phyloP scores from a whole-genome alignment of 2,113 vertebrate species.

The Stigmatopora argus region DNA sequence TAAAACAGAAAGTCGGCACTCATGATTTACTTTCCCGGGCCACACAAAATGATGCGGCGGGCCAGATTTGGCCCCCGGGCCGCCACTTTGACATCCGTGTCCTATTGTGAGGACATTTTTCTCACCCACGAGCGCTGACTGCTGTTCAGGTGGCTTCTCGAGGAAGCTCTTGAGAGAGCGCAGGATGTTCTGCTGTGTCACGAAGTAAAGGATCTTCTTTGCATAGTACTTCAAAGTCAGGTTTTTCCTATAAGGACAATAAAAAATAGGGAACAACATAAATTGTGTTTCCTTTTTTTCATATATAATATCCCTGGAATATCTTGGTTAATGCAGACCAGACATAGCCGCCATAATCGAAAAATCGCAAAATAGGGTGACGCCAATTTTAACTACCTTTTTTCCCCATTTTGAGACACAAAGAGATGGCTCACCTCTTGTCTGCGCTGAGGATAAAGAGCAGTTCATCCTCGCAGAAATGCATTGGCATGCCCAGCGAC shows the following conservation, averaged over 20 bases:
- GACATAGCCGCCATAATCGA: no score
- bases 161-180: slow-evolving; percentile 87
- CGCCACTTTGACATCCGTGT: no score
- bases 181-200: slow-evolving; percentile 90
- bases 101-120: no score
- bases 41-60: no score
- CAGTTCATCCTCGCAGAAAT: slow-evolving; percentile 96
- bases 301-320: no score
- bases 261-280: background rate
- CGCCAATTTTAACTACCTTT: no score
- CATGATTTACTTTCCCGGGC: no score
- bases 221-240: slow-evolving; percentile 96
- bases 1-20: no score
- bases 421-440: slow-evolving; percentile 72
- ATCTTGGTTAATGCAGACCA: no score
- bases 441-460: slow-evolving; percentile 89
- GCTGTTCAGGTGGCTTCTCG: slow-evolving; percentile 76
- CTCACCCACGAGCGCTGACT: slow-evolving; percentile 84
- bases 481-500: slow-evolving; percentile 85
- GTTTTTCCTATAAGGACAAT: slow-evolving; percentile 76
- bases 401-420: background rate
- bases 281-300: no score
- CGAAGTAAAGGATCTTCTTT: slow-evolving; percentile 97
- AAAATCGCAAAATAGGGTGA: no score
- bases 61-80: no score